phyloP scores from a whole-genome alignment of 2,797 vertebrate species.

The Hydrocynus forskahlii region DNA sequence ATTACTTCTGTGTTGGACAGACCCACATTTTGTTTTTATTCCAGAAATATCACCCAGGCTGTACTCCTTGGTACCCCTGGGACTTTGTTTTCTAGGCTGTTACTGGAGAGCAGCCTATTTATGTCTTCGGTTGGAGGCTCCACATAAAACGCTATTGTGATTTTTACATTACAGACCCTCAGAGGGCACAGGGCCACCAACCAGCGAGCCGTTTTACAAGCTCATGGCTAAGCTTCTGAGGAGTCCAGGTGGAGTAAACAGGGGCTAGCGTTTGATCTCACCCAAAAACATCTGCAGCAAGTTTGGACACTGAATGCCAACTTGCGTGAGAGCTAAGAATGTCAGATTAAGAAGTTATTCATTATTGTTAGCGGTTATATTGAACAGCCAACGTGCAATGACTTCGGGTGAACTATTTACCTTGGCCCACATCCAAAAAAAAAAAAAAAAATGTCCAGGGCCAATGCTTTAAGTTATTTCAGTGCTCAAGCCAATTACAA shows the following conservation, averaged over 20 bases:
- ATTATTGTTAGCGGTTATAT: slow-evolving; percentile 28
- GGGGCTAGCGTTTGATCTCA: slow-evolving; percentile 5
- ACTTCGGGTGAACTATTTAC: slow-evolving; percentile 48
- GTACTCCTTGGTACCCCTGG: neutral
- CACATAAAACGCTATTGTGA: neutral
- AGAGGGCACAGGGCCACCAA: neutral
- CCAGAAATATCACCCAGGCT: neutral
- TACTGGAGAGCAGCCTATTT: neutral
- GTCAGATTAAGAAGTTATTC: neutral
- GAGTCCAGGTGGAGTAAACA: slow-evolving; percentile 12
- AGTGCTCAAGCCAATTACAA: slow-evolving; percentile 9
- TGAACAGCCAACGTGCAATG: neutral
- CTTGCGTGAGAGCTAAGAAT: slow-evolving; percentile 15
- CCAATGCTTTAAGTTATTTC: slow-evolving; percentile 19
- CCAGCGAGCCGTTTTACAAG: neutral
- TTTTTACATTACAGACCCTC: too few relatives aligned
- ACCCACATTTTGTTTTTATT: neutral
- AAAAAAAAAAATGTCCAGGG: slow-evolving; percentile 2
- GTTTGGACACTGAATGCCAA: neutral
- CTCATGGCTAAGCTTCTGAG: slow-evolving; percentile 18
- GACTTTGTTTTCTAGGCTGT: neutral
- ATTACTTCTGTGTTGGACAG: slow-evolving; percentile 1
- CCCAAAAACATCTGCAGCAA: neutral
- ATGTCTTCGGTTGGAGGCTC: neutral
- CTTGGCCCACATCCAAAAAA: slow-evolving; percentile 15